Percentiles rank a stretch among this genome's conserved stretches.
phyloP scores from a whole-genome alignment of 2,888 invertebrate genomes.

The Ophion costatus region DNA sequence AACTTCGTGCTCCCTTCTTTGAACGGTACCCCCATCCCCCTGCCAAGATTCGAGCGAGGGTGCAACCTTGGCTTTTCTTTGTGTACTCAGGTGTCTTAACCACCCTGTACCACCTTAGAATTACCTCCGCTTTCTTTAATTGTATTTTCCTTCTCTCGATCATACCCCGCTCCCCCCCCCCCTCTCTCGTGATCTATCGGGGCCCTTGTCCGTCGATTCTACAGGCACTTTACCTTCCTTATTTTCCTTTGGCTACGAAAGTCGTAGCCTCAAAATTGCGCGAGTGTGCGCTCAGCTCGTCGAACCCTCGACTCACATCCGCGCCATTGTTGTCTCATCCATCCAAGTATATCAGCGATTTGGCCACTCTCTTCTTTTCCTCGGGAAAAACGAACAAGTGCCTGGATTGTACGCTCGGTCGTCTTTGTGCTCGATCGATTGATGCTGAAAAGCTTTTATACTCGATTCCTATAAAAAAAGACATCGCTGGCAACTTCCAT shows the following conservation, averaged over 20 bases:
- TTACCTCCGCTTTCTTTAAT: conserved; percentile 71
- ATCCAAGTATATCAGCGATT: conserved; percentile 20
- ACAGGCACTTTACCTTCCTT: conserved; percentile 28
- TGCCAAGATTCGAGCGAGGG: background rate
- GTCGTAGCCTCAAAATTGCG: conserved; percentile 14
- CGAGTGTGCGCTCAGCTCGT: conserved; percentile 41
- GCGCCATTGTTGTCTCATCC: conserved; percentile 35
- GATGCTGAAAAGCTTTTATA: conserved; percentile 24
- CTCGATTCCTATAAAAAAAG: conserved; percentile 2
- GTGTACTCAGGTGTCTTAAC: conserved; percentile 61
- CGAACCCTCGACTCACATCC: conserved; percentile 34
- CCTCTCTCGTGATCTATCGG: conserved; percentile 62
- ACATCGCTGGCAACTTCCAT: conserved; percentile 1
- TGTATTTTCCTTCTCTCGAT: conserved; percentile 68
- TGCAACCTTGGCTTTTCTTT: conserved; percentile 15
- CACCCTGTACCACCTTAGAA: conserved; percentile 58
- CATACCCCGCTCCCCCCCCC: background rate
- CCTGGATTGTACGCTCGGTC: conserved; percentile 25
- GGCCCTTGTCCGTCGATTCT: conserved; percentile 56
- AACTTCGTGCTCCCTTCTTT: conserved; percentile 25
- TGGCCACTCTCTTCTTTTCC: conserved; percentile 24
- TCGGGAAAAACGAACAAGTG: conserved; percentile 21
- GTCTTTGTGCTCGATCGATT: conserved; percentile 28
- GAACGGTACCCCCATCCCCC: background rate
- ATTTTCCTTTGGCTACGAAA: conserved; percentile 10